phyloP scores from a whole-genome alignment of 2,113 vertebrate species.

The Datnioides undecimradiatus region DNA sequence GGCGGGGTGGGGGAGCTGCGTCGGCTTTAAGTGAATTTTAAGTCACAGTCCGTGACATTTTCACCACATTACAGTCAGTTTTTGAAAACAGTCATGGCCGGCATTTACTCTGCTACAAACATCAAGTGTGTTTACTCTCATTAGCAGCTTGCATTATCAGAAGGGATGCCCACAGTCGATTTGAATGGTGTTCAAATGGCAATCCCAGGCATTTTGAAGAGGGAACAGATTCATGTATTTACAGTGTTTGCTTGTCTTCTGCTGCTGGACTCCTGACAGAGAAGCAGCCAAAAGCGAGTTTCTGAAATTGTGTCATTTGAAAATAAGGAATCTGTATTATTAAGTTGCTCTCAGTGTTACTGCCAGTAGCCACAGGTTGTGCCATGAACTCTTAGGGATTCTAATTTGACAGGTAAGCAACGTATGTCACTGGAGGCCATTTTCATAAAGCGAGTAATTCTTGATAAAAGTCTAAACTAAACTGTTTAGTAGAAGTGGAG shows the following conservation, averaged over 20 bases:
- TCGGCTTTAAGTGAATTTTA: neutral
- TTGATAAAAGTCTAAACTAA: no score
- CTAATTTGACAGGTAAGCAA: no score
- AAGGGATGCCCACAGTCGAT: neutral
- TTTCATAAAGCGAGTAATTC: no score
- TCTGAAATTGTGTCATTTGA: no score
- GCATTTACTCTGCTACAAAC: neutral
- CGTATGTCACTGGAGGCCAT: no score
- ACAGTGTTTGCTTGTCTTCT: neutral
- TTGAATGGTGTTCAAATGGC: neutral
- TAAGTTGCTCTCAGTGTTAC: no score
- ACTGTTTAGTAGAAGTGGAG: neutral
- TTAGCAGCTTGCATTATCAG: neutral
- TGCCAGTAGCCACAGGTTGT: no score
- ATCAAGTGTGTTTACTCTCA: neutral
- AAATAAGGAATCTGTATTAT: no score
- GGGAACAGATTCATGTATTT: neutral
- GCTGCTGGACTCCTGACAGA: neutral
- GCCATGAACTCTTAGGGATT: no score
- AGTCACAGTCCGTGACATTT: neutral
- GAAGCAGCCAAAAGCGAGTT: neutral
- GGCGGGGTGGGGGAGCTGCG: constrained; percentile 1
- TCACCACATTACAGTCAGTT: neutral
- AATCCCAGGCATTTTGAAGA: neutral
- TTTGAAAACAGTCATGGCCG: neutral